These are phyloP conservation scores for Noctua pronuba DNA, from an alignment of 2,888 invertebrate genomes.

Conservation along the genomic window DNA sequence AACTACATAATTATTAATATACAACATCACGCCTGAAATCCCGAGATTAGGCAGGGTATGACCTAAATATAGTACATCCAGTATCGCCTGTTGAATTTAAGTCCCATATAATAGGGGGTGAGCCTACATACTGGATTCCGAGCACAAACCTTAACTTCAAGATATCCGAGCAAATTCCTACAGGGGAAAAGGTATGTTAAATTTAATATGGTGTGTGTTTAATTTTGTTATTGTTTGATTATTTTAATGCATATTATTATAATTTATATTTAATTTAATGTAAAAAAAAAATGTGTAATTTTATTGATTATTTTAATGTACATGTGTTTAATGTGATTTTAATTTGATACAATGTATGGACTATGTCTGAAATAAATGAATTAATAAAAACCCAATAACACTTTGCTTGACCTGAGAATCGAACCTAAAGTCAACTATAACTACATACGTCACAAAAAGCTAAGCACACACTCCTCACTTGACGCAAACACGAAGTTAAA, in stretches of 20 bases:
- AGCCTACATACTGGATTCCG: not conserved
- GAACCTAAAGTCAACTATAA: not conserved
- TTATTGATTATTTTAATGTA: too few species aligned
- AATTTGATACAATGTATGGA: too few species aligned
- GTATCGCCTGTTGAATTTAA: not conserved
- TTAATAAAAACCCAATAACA: not conserved
- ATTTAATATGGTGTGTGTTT: too few species aligned
- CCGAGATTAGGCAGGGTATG: not conserved
- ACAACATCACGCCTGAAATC: not conserved
- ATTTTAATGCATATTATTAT: too few species aligned
- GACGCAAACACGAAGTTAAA: conserved; percentile 42
- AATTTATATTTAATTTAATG: too few species aligned
- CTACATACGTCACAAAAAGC: conserved; percentile 15
- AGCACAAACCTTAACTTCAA: not conserved
- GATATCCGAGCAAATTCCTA: not conserved
- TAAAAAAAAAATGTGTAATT: too few species aligned
- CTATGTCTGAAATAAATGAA: too few species aligned
- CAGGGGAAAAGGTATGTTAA: too few species aligned
- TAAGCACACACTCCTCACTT: conserved; percentile 25
- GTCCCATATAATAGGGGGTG: not conserved
- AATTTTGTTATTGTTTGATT: too few species aligned
- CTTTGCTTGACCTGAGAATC: not conserved
- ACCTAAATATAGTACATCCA: not conserved
- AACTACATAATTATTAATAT: not conserved
- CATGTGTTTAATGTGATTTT: too few species aligned